Conservation (phyloP, 2,797 vertebrate species). For the Pagetopsis macropterus region DNA sequence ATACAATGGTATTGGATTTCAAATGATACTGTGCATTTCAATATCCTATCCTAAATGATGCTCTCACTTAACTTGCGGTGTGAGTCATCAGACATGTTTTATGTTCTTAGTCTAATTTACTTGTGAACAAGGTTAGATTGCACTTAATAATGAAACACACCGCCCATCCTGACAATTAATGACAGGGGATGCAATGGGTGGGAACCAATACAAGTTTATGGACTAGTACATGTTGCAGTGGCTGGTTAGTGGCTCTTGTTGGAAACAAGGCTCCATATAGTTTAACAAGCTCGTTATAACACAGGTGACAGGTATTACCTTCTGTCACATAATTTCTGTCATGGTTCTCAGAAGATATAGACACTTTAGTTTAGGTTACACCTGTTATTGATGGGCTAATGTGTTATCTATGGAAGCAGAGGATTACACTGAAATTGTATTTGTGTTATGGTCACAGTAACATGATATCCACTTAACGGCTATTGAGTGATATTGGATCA, state of each 20-base stretch:
- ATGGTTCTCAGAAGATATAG: slow-evolving; percentile 21
- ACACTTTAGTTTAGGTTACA: slow-evolving; percentile 24
- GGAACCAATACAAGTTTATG: slow-evolving; percentile 82
- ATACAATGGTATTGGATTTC: neutral
- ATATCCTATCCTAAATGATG: slow-evolving; percentile 14
- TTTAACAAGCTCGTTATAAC: slow-evolving; percentile 83
- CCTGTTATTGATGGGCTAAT: slow-evolving; percentile 22
- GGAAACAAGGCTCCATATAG: slow-evolving; percentile 77
- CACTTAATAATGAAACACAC: slow-evolving; percentile 69
- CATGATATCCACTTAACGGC: slow-evolving; percentile 10
- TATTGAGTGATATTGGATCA: slow-evolving; percentile 26
- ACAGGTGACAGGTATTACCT: slow-evolving; percentile 49
- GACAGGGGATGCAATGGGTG: slow-evolving; percentile 70
- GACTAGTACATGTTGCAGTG: slow-evolving; percentile 75
- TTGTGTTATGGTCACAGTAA: slow-evolving; percentile 12
- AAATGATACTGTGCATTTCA: slow-evolving; percentile 4
- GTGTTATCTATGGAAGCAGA: slow-evolving; percentile 38
- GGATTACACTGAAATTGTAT: slow-evolving; percentile 22
- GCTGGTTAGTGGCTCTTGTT: slow-evolving; percentile 78
- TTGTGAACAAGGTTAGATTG: slow-evolving; percentile 69
- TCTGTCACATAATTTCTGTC: slow-evolving; percentile 55
- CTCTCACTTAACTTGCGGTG: slow-evolving; percentile 10
- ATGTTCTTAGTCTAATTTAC: slow-evolving; percentile 57
- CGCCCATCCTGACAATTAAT: slow-evolving; percentile 76
- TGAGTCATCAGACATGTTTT: slow-evolving; percentile 40